Evolutionary conservation across 2,888 invertebrate species (phyloP).

Genomic region (Ischnura elegans): DNA sequence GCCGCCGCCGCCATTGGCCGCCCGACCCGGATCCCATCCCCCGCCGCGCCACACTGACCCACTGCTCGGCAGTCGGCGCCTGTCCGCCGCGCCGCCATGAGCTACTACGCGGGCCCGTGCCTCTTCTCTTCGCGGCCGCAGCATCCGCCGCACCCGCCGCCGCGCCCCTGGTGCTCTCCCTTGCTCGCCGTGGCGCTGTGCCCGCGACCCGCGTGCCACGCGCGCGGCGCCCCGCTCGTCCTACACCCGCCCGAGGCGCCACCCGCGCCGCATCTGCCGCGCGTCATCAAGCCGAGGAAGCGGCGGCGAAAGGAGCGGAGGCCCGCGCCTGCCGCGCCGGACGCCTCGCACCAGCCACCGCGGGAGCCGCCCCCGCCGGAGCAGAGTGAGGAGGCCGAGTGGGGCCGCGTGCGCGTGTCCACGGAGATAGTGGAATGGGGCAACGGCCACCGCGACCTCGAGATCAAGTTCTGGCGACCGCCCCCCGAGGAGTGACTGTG

Average conservation of each 20-base stretch:
- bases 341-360: background rate
- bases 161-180: constrained; percentile 36
- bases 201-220: constrained; percentile 89
- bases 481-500: background rate
- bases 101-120: constrained; percentile 83
- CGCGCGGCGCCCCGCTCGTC: constrained; percentile 92
- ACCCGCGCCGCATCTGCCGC: constrained; percentile 80
- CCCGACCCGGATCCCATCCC: constrained; percentile 68
- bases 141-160: constrained; percentile 33
- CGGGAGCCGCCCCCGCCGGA: background rate
- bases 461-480: constrained; percentile 84
- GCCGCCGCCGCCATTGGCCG: background rate
- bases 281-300: constrained; percentile 94
- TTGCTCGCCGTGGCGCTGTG: constrained; percentile 57
- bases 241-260: constrained; percentile 78
- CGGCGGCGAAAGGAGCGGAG: constrained; percentile 94
- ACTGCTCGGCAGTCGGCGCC: constrained; percentile 6
- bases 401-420: constrained; percentile 82
- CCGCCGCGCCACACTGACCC: too few relatives aligned
- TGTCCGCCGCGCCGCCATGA: constrained; percentile 48
- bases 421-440: constrained; percentile 89
- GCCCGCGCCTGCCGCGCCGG: constrained; percentile 78
- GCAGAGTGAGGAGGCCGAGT: background rate
- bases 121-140: constrained; percentile 78
- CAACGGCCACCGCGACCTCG: constrained; percentile 88